phyloP scores from a whole-genome alignment of 2,113 vertebrate genomes.

The Parus major region DNA sequence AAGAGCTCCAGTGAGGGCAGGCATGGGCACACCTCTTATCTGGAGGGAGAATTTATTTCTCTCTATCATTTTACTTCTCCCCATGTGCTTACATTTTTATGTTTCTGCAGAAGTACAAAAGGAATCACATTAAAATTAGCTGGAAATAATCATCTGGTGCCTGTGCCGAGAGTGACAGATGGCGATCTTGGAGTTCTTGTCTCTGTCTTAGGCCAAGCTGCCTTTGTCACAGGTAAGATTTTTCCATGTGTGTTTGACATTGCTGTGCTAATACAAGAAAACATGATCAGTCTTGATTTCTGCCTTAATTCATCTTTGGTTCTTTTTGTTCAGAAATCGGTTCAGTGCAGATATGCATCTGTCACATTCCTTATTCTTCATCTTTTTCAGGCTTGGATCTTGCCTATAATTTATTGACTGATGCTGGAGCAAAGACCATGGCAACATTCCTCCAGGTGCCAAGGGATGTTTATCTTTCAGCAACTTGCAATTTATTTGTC shows the following conservation, averaged over 20 bases:
- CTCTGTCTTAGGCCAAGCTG: conserved; percentile 55
- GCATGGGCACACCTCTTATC: rapidly evolving
- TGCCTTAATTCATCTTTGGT: background rate
- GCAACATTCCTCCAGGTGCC: conserved; percentile 79
- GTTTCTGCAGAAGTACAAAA: background rate
- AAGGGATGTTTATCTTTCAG: background rate
- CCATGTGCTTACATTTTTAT: background rate
- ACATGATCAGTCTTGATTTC: background rate
- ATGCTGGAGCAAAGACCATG: conserved; percentile 76
- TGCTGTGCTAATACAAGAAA: background rate
- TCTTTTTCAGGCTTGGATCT: conserved; percentile 83
- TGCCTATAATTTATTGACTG: conserved; percentile 79
- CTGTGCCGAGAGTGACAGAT: conserved; percentile 72
- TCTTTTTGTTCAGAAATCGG: background rate
- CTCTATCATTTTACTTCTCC: background rate
- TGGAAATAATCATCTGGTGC: conserved; percentile 72
- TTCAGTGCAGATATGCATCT: background rate
- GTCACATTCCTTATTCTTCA: background rate
- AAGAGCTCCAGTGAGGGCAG: background rate
- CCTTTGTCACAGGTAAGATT: conserved; percentile 76
- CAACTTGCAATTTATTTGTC: background rate
- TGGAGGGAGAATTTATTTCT: background rate
- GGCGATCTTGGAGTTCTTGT: conserved; percentile 73
- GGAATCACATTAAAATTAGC: conserved; percentile 73
- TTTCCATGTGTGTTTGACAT: background rate